These are phyloP conservation scores for Enteromius mattozi DNA, from an alignment of 2,797 vertebrate genomes.

Conservation along the genomic window DNA sequence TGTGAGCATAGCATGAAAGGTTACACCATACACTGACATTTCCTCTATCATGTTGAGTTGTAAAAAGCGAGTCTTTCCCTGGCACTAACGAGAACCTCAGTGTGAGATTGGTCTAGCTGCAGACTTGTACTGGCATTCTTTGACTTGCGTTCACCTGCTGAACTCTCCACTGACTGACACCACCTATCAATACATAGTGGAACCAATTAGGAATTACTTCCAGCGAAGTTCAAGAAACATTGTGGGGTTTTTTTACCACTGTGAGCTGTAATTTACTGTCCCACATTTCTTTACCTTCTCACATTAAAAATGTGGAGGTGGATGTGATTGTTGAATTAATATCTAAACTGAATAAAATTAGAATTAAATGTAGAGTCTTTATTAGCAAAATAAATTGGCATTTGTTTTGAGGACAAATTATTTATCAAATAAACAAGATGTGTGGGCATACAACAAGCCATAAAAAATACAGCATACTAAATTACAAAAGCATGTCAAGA, in stretches of 20 bases:
- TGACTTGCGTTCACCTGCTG: not conserved
- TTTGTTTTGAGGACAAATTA: not conserved
- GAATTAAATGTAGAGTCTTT: not conserved
- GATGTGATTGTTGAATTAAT: not conserved
- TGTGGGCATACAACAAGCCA: not conserved
- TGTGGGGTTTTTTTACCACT: not conserved
- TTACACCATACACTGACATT: conserved; percentile 24
- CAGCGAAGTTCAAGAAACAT: not conserved
- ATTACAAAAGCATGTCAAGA: not conserved
- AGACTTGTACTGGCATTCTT: not conserved
- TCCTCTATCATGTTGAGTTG: not conserved
- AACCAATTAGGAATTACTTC: not conserved
- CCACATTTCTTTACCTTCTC: not conserved
- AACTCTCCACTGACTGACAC: not conserved
- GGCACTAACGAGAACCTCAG: not conserved
- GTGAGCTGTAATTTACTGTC: not conserved
- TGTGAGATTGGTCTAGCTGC: not conserved
- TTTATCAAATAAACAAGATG: not conserved
- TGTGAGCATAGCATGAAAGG: conserved; percentile 40
- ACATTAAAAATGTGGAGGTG: not conserved
- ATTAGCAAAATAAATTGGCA: not conserved
- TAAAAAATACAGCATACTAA: not conserved
- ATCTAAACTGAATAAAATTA: not conserved
- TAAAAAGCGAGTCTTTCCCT: not conserved
- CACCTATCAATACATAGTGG: not conserved